phyloP scores from a whole-genome alignment of 2,113 vertebrate genomes.

The Actenoides lindsayi region DNA sequence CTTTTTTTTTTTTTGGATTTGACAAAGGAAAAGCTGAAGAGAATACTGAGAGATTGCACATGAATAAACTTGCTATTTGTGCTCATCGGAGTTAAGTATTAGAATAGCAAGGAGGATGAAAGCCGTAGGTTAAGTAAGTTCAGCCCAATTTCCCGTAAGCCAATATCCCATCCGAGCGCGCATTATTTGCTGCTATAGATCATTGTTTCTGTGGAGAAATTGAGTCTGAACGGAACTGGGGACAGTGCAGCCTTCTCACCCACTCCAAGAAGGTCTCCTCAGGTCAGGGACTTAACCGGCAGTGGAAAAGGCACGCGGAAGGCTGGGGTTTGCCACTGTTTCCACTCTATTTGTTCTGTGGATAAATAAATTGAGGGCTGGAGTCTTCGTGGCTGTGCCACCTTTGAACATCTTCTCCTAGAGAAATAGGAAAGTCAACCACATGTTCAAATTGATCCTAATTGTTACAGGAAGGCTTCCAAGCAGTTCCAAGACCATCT shows the following conservation, averaged over 20 bases:
- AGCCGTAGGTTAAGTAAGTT: background rate
- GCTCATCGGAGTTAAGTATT: background rate
- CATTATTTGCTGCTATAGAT: background rate
- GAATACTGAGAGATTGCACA: background rate
- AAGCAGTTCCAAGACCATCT: constrained; percentile 14
- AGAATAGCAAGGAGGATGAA: background rate
- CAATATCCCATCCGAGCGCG: background rate
- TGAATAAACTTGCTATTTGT: background rate
- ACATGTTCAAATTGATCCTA: constrained; percentile 31
- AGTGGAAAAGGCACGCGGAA: background rate
- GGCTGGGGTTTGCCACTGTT: constrained; percentile 25
- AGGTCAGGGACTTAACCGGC: background rate
- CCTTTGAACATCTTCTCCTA: constrained; percentile 23
- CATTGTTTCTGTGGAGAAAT: background rate
- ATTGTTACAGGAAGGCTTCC: constrained; percentile 52
- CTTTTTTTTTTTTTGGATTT: background rate
- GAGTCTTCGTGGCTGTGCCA: constrained; percentile 25
- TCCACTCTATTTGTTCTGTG: constrained; percentile 32
- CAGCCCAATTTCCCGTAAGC: background rate
- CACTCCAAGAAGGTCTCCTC: background rate
- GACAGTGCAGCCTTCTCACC: background rate
- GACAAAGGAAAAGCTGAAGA: background rate
- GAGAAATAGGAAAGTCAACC: constrained; percentile 25
- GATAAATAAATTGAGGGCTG: constrained; percentile 36
- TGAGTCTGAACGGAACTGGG: background rate